Evolutionary conservation across 2,888 invertebrate species (phyloP).

Genomic region (Hydraecia micacea): DNA sequence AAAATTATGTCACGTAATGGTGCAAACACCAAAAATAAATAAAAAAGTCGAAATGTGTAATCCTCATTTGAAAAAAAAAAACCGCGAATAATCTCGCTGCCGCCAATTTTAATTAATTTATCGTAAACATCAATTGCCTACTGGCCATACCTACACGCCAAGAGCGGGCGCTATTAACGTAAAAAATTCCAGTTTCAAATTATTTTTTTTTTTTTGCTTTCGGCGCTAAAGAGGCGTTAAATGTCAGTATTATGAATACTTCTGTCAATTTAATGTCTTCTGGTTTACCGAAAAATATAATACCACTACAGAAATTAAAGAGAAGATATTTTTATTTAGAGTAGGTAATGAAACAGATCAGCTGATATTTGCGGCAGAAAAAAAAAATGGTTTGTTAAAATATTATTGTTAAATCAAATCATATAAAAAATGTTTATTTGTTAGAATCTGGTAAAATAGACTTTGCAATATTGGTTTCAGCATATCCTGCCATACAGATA

Average conservation of each 20-base stretch:
- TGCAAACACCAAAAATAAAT: neutral
- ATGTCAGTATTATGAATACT: constrained; percentile 15
- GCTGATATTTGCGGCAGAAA: neutral
- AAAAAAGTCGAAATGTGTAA: neutral
- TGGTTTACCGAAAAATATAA: neutral
- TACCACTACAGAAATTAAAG: neutral
- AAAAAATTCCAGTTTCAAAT: constrained; percentile 51
- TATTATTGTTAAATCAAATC: too few relatives aligned
- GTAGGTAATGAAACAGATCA: neutral
- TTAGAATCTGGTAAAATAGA: too few relatives aligned
- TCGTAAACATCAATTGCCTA: constrained; percentile 48
- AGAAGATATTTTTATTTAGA: neutral
- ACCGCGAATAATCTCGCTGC: neutral
- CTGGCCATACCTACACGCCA: constrained; percentile 64
- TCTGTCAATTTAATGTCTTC: neutral
- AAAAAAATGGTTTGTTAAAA: neutral
- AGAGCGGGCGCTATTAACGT: constrained; percentile 51
- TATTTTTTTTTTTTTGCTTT: constrained; percentile 8
- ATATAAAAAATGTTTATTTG: too few relatives aligned
- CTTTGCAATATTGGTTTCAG: too few relatives aligned
- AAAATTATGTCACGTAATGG: neutral
- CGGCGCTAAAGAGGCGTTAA: constrained; percentile 9
- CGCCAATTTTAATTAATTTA: constrained; percentile 47
- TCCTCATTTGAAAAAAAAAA: neutral
- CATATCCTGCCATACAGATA: too few relatives aligned